Base-by-base conservation (phyloP, 2,888 invertebrate species). In the Lypha dubia region DNA sequence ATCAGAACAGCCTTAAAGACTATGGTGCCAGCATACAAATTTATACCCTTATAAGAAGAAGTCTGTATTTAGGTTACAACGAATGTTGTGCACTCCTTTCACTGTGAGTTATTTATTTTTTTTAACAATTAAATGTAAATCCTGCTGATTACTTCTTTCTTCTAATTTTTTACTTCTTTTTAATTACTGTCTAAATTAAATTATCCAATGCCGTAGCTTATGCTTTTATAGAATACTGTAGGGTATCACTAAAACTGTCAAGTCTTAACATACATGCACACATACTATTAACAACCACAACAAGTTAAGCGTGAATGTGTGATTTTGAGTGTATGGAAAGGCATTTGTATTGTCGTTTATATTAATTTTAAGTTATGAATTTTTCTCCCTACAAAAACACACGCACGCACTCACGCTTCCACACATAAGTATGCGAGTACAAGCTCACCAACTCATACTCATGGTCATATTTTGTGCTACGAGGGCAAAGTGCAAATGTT, bases 351-450 rank as follows among this genome's bases (percentile, higher is more conserved):
- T n/a, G 28, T 15, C 53, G 28, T 28, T 53, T 28, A 28, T 28
- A 53, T 53, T 28, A 53, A 53, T 53, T 28, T 53, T 24, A 20
- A 11, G 24, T 53, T 28, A 53, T 53, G 28, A 53, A 22, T 22
- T 22, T 51, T 4, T 17, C 17, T 51, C 15, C 0, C 53, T 13
- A 28, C 24, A 24, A 3, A 53, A 24, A 53, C 11, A 24, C 6
- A 53, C 24, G 15, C 1, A 3, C 51, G 3, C 4, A 13, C 51
- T n/a, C 1, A 11, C 22, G 6, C n/a, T n/a, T n/a, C n/a, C n/a
- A n/a, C n/a, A n/a, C n/a, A n/a, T n/a, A n/a, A 11, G 11, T 8
- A 53, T 53, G 1, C 11, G 13, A 11, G 20, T 51, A n/a, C n/a
- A n/a, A n/a, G n/a, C n/a, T n/a, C n/a, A n/a, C n/a, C n/a, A n/a